Conservation (phyloP, 2,113 vertebrate species). For the Atlantisia rogersi region DNA sequence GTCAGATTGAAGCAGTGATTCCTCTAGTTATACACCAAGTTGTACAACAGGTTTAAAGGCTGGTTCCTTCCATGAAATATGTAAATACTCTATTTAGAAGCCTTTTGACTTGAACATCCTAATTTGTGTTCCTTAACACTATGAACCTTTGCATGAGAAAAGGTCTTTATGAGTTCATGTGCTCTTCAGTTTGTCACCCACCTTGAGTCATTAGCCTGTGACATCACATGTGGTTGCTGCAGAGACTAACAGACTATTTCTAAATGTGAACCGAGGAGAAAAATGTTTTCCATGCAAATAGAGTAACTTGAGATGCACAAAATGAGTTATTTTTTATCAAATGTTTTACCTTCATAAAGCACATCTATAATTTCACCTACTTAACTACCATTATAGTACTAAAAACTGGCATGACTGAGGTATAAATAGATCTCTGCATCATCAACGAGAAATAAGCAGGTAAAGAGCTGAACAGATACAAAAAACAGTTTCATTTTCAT, state of each 20-base stretch:
- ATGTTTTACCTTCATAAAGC: neutral
- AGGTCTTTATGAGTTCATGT: constrained; percentile 23
- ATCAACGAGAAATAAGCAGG: neutral
- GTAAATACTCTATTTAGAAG: neutral
- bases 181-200: constrained; percentile 37
- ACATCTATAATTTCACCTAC: neutral
- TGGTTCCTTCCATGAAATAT: neutral
- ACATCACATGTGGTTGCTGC: constrained; percentile 57
- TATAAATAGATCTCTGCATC: neutral
- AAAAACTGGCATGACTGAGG: neutral
- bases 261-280: constrained; percentile 14
- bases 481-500: neutral
- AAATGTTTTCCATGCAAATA: constrained; percentile 43
- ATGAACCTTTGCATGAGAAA: constrained; percentile 17
- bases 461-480: neutral
- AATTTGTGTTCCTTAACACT: neutral
- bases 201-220: constrained; percentile 49
- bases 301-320: neutral
- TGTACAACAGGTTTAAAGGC: constrained; percentile 7
- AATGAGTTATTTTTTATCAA: neutral
- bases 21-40: neutral
- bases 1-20: constrained; percentile 5
- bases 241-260: constrained; percentile 43
- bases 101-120: neutral
- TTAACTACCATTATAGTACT: neutral